phyloP scores from a whole-genome alignment of 2,113 vertebrate species.

The Macquaria ambigua region DNA sequence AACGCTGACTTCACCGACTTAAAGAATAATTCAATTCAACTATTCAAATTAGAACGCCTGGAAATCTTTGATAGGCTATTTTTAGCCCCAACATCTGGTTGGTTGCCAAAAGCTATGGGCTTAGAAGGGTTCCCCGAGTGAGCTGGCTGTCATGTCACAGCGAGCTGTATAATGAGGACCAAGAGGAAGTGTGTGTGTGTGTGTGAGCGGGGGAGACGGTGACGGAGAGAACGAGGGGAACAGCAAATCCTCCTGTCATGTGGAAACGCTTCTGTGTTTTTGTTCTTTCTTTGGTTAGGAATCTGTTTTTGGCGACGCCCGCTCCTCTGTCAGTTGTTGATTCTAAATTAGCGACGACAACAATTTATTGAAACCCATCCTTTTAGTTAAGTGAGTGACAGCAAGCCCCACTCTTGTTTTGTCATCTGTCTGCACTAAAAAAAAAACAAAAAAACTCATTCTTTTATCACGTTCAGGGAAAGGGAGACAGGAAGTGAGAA shows the following conservation, averaged over 20 bases:
- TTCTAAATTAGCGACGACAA: slow-evolving; percentile 32
- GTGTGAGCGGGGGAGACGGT: slow-evolving; percentile 33
- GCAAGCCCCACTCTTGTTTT: slow-evolving; percentile 21
- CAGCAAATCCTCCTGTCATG: slow-evolving; percentile 48
- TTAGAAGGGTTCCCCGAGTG: slow-evolving; percentile 70
- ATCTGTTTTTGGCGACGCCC: slow-evolving; percentile 12
- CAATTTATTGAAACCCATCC: slow-evolving; percentile 42
- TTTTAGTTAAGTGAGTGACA: slow-evolving; percentile 47
- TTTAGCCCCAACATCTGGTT: slow-evolving; percentile 66
- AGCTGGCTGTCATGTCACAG: slow-evolving; percentile 71
- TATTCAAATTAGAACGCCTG: slow-evolving; percentile 75
- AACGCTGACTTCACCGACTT: slow-evolving; percentile 36
- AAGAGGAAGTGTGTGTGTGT: slow-evolving; percentile 31
- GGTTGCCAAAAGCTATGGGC: slow-evolving; percentile 71
- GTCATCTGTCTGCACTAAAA: slow-evolving; percentile 29
- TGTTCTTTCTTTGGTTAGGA: slow-evolving; percentile 11
- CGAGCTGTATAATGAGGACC: slow-evolving; percentile 60
- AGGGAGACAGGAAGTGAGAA: background rate
- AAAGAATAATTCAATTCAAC: slow-evolving; percentile 79
- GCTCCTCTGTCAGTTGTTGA: slow-evolving; percentile 28
- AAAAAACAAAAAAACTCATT: background rate
- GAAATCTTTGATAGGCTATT: slow-evolving; percentile 75
- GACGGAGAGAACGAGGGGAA: slow-evolving; percentile 7
- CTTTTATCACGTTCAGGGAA: background rate
- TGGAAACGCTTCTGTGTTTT: slow-evolving; percentile 38